phyloP scores from a whole-genome alignment of 2,113 vertebrate genomes.

The Polyodon spathula region DNA sequence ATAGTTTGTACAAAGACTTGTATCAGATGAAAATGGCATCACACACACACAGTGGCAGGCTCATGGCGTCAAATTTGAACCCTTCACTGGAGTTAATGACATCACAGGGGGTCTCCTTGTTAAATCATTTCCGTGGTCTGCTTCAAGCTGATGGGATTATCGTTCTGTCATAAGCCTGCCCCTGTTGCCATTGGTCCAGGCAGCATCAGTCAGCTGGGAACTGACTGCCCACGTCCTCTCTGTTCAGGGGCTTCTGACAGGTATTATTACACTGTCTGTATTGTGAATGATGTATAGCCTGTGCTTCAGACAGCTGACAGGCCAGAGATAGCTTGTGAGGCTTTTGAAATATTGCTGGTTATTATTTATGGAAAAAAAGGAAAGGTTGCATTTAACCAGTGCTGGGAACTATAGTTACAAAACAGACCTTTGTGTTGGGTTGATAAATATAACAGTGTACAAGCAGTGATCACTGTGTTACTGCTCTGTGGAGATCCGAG shows the following conservation, averaged over 20 bases:
- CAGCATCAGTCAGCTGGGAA: no score
- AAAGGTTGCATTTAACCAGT: not conserved
- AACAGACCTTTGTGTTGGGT: not conserved
- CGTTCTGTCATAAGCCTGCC: no score
- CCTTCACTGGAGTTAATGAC: no score
- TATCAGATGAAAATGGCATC: no score
- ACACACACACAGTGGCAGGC: no score
- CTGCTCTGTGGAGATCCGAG: not conserved
- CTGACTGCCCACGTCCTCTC: not conserved
- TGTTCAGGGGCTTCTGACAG: no score
- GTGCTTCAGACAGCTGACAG: not conserved
- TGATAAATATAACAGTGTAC: not conserved
- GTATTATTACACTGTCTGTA: slow-evolving; percentile 2
- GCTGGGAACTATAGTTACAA: not conserved
- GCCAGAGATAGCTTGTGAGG: not conserved
- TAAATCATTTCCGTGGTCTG: no score
- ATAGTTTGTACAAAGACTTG: no score
- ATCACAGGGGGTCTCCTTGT: no score
- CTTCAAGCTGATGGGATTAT: no score
- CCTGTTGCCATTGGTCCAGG: no score
- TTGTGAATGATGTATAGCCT: slow-evolving; percentile 3
- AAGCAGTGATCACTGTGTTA: not conserved
- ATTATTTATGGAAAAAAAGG: not conserved
- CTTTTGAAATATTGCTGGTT: not conserved
- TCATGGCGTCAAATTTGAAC: no score